Base-by-base conservation (phyloP, 2,113 vertebrate species). In the Narcine bancroftii region DNA sequence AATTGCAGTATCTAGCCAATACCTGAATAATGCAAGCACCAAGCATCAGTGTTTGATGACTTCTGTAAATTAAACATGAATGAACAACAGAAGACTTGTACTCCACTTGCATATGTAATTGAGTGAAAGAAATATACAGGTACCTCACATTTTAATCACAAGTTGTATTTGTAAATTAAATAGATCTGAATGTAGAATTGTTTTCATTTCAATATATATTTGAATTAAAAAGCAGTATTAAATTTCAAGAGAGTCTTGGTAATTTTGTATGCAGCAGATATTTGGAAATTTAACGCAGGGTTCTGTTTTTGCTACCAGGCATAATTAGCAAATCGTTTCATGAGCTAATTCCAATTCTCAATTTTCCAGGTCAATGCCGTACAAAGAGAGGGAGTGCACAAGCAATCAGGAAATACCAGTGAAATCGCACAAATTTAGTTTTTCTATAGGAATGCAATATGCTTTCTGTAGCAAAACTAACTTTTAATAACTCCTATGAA, bases 141-240 rank as follows among this genome's bases (percentile, higher is more conserved):
- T n/a, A n/a, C 33, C 11, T 39, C 45, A 21, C 17, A 89, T 29
- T 42, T 66, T n/a, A 89, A 66, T 89, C 60, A 9, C 29, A 89
- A 66, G 63, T 33, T 47, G 42, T 91, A 91, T 91, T 71, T 91
- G 11, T 69, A 69, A 66, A 91, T 66, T 24, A 45, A 69, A 91
- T 71, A 26, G 63, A 26, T 91, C 24, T 33, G 29, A 91, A 91
- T 71, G 39, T 47, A 89, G 9, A 89, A 15, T 91, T 47, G 21
- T 65, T 71, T 91, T 66, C 71, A 17, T 65, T 39, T 9, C 2
- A n/a, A 63, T 36, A 11, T 63, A 39, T 63, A 89, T 89, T 63
- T 65, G 42, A 24, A 13, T 33, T 66, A 89, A 85, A 47, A 42
- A 9, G 63, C 39, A 69, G 66, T n/a, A 85, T 47, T n/a, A 69